Evolutionary conservation across 2,113 vertebrate genomes (phyloP).

Genomic region (Corythaeola cristata): DNA sequence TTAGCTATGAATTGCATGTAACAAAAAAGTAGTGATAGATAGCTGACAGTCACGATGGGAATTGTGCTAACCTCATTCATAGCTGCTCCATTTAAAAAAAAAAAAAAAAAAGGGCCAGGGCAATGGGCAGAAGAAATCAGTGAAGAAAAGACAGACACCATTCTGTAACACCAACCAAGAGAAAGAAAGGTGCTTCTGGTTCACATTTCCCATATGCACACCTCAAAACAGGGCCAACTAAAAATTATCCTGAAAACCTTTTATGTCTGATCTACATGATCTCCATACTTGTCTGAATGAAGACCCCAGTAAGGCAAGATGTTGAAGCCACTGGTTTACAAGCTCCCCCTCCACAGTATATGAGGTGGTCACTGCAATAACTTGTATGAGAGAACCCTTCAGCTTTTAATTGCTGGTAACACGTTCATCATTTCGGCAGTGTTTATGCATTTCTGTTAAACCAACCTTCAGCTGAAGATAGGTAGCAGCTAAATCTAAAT

Average conservation of each 20-base stretch:
- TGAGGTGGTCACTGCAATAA: neutral
- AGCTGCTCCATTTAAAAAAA: neutral
- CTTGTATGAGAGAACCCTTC: neutral
- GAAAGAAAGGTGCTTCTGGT: neutral
- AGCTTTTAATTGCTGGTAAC: neutral
- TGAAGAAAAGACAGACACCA: neutral
- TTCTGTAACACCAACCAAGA: neutral
- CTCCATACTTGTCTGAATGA: neutral
- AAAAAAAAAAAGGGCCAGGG: neutral
- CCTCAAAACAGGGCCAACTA: neutral
- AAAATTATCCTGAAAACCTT: neutral
- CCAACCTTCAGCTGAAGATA: neutral
- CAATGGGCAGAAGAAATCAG: neutral
- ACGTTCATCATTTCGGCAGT: neutral
- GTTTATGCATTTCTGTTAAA: neutral
- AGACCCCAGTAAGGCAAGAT: neutral
- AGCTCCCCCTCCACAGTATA: neutral
- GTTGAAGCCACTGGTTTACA: neutral
- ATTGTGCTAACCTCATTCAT: neutral
- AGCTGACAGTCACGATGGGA: neutral
- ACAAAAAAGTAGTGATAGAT: neutral
- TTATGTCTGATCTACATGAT: rapidly evolving
- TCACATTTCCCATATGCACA: neutral
- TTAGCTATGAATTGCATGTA: neutral
- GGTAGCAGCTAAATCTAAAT: neutral